phyloP scores from a whole-genome alignment of 2,797 vertebrate species.

The Lemur catta region DNA sequence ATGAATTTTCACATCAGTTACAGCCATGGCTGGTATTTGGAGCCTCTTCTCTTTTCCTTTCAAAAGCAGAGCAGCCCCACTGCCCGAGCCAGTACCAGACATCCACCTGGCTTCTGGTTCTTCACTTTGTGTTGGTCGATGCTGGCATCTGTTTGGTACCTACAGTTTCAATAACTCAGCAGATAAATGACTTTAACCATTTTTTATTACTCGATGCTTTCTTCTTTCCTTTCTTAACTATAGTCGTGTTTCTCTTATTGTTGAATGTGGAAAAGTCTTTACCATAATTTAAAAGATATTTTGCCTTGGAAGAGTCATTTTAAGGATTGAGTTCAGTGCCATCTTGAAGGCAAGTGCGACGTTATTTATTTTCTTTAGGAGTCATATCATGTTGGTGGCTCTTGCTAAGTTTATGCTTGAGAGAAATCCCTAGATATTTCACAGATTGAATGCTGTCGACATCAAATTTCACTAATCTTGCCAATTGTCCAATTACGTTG shows the following conservation, averaged over 20 bases:
- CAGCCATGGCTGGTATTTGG: background rate
- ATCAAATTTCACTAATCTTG: background rate
- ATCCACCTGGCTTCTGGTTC: too few species aligned
- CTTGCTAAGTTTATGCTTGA: background rate
- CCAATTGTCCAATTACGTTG: background rate
- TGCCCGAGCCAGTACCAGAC: too few species aligned
- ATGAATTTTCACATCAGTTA: background rate
- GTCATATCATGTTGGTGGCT: background rate
- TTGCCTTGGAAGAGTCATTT: background rate
- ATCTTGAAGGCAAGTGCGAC: background rate
- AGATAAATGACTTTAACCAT: background rate
- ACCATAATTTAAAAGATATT: background rate
- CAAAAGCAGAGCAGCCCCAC: background rate
- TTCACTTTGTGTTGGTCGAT: fast-evolving
- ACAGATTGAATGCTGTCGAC: background rate
- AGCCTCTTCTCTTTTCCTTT: background rate
- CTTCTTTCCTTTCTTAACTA: background rate
- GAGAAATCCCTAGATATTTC: background rate
- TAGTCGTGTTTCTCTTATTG: background rate
- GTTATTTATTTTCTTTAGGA: background rate
- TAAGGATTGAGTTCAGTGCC: background rate
- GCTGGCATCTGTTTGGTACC: background rate
- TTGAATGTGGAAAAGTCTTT: background rate
- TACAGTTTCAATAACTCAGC: background rate
- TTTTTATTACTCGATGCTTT: background rate